Evolutionary conservation across 2,888 invertebrate genomes (phyloP).

Genomic region (Aphidoletes aphidimyza): DNA sequence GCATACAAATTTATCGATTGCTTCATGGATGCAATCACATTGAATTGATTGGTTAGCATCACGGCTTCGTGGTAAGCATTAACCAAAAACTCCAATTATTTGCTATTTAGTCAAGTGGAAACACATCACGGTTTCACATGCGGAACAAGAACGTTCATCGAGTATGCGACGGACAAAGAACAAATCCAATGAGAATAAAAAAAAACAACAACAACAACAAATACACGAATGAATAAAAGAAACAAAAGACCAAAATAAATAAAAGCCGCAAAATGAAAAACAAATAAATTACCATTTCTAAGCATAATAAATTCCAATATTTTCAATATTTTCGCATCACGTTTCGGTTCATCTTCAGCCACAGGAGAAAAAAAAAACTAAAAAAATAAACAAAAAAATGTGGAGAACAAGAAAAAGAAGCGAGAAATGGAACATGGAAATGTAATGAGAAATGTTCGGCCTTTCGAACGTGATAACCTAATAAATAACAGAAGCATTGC

Average conservation of each 20-base stretch:
- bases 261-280: slow-evolving; percentile 18
- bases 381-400: background rate
- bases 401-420: background rate
- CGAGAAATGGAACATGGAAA: background rate
- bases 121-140: background rate
- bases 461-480: slow-evolving; percentile 24
- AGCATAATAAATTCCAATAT: slow-evolving; percentile 33
- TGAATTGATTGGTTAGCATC: background rate
- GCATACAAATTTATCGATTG: background rate
- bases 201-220: no score
- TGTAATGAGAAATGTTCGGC: background rate
- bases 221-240: no score
- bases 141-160: background rate
- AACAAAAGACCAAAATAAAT: background rate
- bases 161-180: background rate
- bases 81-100: slow-evolving; percentile 18
- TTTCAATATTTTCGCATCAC: slow-evolving; percentile 32
- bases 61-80: background rate
- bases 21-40: background rate
- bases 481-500: background rate
- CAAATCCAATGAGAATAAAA: background rate
- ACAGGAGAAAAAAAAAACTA: background rate
- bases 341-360: background rate
- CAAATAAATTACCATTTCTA: slow-evolving; percentile 4
- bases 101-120: slow-evolving; percentile 36